Percentiles rank a stretch among this genome's conserved stretches.
phyloP scores from a whole-genome alignment of 2,888 invertebrate genomes.

The Drosophila mulleri region DNA sequence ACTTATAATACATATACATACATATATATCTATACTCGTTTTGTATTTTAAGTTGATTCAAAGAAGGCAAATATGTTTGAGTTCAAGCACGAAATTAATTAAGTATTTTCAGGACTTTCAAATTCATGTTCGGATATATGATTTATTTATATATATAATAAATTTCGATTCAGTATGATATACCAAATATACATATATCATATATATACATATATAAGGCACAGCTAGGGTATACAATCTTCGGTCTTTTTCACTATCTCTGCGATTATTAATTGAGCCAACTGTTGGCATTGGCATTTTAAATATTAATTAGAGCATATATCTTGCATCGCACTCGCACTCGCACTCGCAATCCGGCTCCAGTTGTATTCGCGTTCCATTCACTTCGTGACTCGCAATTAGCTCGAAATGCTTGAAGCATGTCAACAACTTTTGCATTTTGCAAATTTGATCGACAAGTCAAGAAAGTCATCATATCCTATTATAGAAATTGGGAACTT shows the following conservation, averaged over 20 bases:
- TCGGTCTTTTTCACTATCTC: background rate
- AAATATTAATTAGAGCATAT: constrained; percentile 40
- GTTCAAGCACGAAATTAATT: background rate
- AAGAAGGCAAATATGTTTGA: no score
- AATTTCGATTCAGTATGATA: no score
- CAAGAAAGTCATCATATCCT: constrained; percentile 24
- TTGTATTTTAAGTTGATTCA: no score
- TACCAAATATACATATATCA: no score
- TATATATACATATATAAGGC: no score
- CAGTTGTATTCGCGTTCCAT: constrained; percentile 1
- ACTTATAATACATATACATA: background rate
- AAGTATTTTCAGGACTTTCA: no score
- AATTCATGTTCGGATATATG: no score
- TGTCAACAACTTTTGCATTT: constrained; percentile 43
- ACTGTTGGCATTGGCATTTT: constrained; percentile 29
- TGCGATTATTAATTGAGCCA: constrained; percentile 17
- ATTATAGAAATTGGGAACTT: constrained; percentile 65
- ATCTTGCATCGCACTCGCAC: constrained; percentile 7
- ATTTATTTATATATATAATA: no score
- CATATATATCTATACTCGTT: background rate
- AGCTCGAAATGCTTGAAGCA: constrained; percentile 11
- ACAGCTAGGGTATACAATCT: background rate
- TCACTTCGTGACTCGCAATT: constrained; percentile 15
- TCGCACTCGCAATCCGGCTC: background rate
- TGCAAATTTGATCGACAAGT: constrained; percentile 35